phyloP scores from a whole-genome alignment of 2,113 vertebrate genomes.

The Camelus dromedarius region DNA sequence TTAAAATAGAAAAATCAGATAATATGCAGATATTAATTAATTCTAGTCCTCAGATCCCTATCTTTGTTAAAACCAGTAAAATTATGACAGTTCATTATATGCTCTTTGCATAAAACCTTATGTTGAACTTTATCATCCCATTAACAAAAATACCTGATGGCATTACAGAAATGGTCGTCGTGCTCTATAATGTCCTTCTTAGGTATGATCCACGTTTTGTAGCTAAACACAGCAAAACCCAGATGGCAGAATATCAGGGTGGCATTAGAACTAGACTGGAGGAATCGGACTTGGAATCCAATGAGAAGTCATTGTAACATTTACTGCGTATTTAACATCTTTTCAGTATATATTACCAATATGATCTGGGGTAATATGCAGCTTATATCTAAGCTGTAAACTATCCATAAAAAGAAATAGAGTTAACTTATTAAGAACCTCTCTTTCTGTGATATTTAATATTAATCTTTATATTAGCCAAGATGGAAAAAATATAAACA shows the following conservation, averaged over 20 bases:
- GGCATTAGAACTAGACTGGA: neutral
- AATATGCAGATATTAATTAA: neutral
- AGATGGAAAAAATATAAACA: constrained; percentile 32
- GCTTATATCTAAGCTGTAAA: neutral
- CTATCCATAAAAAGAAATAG: neutral
- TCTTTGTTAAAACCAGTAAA: constrained; percentile 49
- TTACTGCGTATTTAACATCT: neutral
- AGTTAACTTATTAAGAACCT: neutral
- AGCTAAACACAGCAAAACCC: neutral
- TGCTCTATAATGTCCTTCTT: neutral
- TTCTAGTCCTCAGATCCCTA: neutral
- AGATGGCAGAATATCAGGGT: neutral
- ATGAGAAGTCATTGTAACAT: neutral
- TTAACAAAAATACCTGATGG: neutral
- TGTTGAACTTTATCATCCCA: neutral
- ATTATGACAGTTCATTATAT: neutral
- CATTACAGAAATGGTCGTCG: neutral
- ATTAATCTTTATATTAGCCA: neutral
- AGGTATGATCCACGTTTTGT: neutral
- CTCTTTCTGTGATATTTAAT: neutral
- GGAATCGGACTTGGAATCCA: neutral
- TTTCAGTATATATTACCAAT: neutral
- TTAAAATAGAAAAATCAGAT: neutral
- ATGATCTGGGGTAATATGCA: neutral
- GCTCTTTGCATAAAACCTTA: neutral